phyloP scores from a whole-genome alignment of 1,140 invertebrate species.

The Eriosoma lanigerum region DNA sequence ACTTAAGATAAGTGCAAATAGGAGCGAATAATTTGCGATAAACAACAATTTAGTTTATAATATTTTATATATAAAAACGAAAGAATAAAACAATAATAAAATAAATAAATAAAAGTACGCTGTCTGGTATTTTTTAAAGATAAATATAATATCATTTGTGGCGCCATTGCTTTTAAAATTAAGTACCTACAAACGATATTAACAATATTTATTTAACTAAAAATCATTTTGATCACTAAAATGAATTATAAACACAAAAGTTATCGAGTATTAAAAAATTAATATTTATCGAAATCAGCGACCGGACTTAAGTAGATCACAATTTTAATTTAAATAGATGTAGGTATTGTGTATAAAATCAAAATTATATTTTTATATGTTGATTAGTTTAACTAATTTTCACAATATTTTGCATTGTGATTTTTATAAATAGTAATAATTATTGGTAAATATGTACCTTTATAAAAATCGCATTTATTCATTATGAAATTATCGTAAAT shows the following conservation, averaged over 20 bases:
- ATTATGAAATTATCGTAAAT: too few relatives aligned
- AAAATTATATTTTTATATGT: neutral
- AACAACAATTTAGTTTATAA: neutral
- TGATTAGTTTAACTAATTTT: neutral
- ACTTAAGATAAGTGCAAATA: slow-evolving; percentile 1
- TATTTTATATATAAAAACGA: neutral
- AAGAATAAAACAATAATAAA: slow-evolving; percentile 9
- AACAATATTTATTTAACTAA: slow-evolving; percentile 17
- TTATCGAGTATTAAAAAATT: too few relatives aligned
- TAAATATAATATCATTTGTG: neutral
- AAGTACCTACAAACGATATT: slow-evolving; percentile 3
- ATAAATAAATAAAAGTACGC: neutral
- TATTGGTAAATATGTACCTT: too few relatives aligned
- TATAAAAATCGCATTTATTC: too few relatives aligned
- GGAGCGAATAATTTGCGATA: neutral
- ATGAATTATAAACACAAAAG: neutral
- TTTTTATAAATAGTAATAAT: too few relatives aligned
- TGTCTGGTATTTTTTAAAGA: slow-evolving; percentile 13
- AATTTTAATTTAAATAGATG: too few relatives aligned
- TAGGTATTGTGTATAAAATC: too few relatives aligned
- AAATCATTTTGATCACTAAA: neutral
- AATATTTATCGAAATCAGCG: too few relatives aligned
- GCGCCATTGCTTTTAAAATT: slow-evolving; percentile 41
- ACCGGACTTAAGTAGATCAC: too few relatives aligned
- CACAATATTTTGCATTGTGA: neutral